A percentile compares a stretch with the other conserved stretches of the same genome.
phyloP scores from a whole-genome alignment of 2,797 vertebrate species.

The Triplophysa bombifrons region DNA sequence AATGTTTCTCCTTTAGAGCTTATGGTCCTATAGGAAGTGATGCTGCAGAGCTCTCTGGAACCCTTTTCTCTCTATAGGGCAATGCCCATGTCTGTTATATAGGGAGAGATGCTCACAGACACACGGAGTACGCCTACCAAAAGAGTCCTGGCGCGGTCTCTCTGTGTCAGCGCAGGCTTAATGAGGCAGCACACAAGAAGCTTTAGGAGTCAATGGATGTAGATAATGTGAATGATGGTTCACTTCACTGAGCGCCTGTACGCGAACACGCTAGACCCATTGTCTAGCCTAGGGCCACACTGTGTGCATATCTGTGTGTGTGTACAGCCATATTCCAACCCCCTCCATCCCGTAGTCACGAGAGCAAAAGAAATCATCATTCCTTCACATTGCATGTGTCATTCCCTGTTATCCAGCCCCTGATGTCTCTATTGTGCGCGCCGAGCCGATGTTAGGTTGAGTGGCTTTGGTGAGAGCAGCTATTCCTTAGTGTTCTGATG shows the following conservation, averaged over 20 bases:
- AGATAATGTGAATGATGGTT: constrained; percentile 69
- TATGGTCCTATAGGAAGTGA: neutral
- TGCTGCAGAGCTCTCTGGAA: neutral
- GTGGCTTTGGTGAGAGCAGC: constrained; percentile 41
- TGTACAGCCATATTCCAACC: constrained; percentile 27
- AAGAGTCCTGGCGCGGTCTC: constrained; percentile 68
- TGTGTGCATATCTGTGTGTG: constrained; percentile 19
- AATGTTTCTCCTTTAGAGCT: neutral
- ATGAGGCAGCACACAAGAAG: constrained; percentile 76
- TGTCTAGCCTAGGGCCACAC: constrained; percentile 51
- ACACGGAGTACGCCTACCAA: constrained; percentile 32
- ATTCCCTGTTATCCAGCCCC: constrained; percentile 51
- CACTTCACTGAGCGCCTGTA: constrained; percentile 53
- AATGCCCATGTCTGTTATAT: constrained; percentile 26
- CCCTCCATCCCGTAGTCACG: constrained; percentile 25
- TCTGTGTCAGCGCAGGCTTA: constrained; percentile 77
- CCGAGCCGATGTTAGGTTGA: constrained; percentile 44
- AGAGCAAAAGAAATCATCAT: constrained; percentile 33
- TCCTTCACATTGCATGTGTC: constrained; percentile 48
- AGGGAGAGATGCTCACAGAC: constrained; percentile 9
- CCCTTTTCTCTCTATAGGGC: constrained; percentile 8
- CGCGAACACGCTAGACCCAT: constrained; percentile 57
- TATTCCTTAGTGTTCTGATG: constrained; percentile 42
- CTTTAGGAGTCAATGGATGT: constrained; percentile 79
- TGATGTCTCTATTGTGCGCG: constrained; percentile 53